A percentile compares a stretch with the other conserved stretches of the same genome.
Evolutionary conservation across 2,888 invertebrate species (phyloP).

Genomic region (Hyppa rectilinea): DNA sequence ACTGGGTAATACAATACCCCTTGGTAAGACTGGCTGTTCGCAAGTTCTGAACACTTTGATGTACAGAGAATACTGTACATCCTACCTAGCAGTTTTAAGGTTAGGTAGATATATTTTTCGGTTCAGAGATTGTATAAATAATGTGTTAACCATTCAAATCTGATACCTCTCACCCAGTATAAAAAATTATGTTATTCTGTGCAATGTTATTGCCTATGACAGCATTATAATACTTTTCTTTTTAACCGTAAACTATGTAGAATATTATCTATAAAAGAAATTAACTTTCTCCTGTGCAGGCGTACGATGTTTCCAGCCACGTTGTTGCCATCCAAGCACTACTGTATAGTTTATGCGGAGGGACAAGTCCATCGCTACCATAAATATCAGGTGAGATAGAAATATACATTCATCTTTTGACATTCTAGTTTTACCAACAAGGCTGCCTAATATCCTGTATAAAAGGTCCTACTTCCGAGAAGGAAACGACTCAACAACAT

Average conservation of each 20-base stretch:
- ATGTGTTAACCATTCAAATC: background rate
- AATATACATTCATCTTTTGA: background rate
- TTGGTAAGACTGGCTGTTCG: too few relatives aligned
- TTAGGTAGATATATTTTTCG: background rate
- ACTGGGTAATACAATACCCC: too few relatives aligned
- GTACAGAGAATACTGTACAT: background rate
- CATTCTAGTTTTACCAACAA: background rate
- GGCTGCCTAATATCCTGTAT: background rate
- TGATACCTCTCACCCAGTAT: background rate
- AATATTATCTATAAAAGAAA: background rate
- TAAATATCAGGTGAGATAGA: slow-evolving; percentile 81
- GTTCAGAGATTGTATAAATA: background rate
- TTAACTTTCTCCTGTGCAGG: slow-evolving; percentile 43
- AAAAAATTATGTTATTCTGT: background rate
- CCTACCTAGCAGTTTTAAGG: background rate
- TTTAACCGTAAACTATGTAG: background rate
- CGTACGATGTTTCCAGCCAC: slow-evolving; percentile 82
- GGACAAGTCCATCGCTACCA: slow-evolving; percentile 79
- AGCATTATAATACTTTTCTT: background rate
- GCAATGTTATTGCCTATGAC: background rate
- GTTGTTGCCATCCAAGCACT: slow-evolving; percentile 83
- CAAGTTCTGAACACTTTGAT: background rate
- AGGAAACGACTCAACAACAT: background rate
- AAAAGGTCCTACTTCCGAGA: background rate
- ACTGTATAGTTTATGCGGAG: slow-evolving; percentile 82